Evolutionary conservation across 2,113 vertebrate genomes (phyloP), one percentile per base, ranked within the genome.

Genomic region (Alethe castanea): DNA sequence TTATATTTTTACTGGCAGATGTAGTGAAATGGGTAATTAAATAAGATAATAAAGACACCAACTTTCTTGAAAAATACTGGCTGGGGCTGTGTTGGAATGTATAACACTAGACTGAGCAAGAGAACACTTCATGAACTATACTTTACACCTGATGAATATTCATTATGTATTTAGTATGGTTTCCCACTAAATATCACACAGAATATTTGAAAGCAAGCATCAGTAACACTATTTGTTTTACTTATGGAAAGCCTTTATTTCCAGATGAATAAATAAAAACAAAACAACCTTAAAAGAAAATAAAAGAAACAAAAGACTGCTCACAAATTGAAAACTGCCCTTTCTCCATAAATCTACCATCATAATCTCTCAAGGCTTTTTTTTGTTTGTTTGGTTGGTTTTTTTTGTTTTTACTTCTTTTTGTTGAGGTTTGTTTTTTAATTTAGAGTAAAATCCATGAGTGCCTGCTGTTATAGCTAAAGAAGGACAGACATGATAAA

Each of bases 381-480:
- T 48, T 48, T 42, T 19, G 13, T 7, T 36, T 47, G 16, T 19
- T 33, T 5, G 35, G 7, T 12, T 50, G 11, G 19, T 45, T 47
- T 47, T 47, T 52, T 28, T 52, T 28, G 15, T 29, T 48, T 29
- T 31, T 4, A 22, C 36, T 33, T 71, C 11, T 23, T 81, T 17
- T 20, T 42, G 9, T 29, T 53, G 13, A 9, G 3, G 11, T 33
- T n/a, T 45, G 4, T 67, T 62, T 72, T 84, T 45, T 16, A 83
- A 90, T 69, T 92, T 80, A 65, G 8, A 44, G 28, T 56, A 78
- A 94, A 77, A 88, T 56, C 15, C 23, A 13, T 67, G 38, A 94
- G 23, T 78, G 20, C 19, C 50, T 81, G n/a, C 36, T 86, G 28
- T 56, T 94, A 38, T 12, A 62, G 36, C n/a, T 90, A 50, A 69